A percentile compares a stretch with the other conserved stretches of the same genome.
Conservation (phyloP, 1,140 invertebrate genomes). For the Ooceraea biroi region DNA sequence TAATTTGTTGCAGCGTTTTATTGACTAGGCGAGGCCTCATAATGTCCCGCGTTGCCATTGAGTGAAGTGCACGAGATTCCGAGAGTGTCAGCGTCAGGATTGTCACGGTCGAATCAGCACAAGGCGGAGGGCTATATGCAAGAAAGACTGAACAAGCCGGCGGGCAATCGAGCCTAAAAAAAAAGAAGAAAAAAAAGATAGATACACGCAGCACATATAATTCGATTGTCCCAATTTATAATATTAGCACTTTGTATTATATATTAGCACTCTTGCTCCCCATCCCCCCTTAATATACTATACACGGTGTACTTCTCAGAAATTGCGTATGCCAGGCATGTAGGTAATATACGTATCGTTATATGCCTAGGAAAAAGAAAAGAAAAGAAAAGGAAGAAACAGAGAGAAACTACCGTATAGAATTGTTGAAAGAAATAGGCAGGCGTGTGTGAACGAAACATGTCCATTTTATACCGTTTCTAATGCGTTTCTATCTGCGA, state of each 20-base stretch:
- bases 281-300: slow-evolving; percentile 67
- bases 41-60: slow-evolving; percentile 88
- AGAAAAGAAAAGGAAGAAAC: slow-evolving; percentile 19
- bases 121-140: slow-evolving; percentile 63
- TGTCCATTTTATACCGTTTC: slow-evolving; percentile 86
- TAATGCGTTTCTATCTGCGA: slow-evolving; percentile 84
- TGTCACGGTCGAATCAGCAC: slow-evolving; percentile 58
- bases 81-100: slow-evolving; percentile 44
- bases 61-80: slow-evolving; percentile 81
- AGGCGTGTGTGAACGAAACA: slow-evolving; percentile 66
- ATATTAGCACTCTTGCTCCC: slow-evolving; percentile 63
- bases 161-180: slow-evolving; percentile 75
- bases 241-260: slow-evolving; percentile 74
- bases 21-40: slow-evolving; percentile 89
- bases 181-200: slow-evolving; percentile 43
- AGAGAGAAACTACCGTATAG: slow-evolving; percentile 61
- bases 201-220: slow-evolving; percentile 69
- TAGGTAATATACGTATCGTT: slow-evolving; percentile 70
- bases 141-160: slow-evolving; percentile 82
- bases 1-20: slow-evolving; percentile 87
- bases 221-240: slow-evolving; percentile 69
- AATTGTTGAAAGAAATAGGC: slow-evolving; percentile 49
- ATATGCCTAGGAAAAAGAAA: slow-evolving; percentile 68
- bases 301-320: slow-evolving; percentile 74
- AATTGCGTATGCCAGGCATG: slow-evolving; percentile 67